These are phyloP conservation scores for Venturia canescens DNA, from an alignment of 1,140 invertebrate genomes.

Conservation along the genomic window DNA sequence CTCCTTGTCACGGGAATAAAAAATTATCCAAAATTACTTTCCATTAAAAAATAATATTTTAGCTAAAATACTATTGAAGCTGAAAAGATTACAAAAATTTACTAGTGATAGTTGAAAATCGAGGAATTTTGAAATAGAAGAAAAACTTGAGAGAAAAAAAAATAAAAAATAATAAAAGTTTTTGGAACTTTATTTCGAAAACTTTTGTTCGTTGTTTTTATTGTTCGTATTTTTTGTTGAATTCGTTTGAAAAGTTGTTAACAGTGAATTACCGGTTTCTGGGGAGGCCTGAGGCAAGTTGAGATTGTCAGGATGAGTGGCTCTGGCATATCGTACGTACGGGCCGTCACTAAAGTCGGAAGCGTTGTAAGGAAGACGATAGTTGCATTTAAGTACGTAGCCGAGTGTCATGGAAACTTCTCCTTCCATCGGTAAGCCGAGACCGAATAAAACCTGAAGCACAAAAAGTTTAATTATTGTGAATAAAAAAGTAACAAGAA, in stretches of 20 bases:
- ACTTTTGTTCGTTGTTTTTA: no score
- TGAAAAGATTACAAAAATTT: no score
- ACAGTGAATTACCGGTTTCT: background rate
- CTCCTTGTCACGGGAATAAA: constrained; percentile 46
- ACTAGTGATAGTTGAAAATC: no score
- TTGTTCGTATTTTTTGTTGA: no score
- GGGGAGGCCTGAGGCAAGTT: constrained; percentile 7
- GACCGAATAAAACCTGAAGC: constrained; percentile 64
- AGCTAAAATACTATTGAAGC: no score
- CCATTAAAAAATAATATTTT: no score
- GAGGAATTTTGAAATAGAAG: no score
- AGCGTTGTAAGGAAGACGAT: constrained; percentile 71
- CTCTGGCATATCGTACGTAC: constrained; percentile 62
- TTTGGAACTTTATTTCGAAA: no score
- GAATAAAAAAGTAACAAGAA: background rate
- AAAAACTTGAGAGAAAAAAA: no score
- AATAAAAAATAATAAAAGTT: no score
- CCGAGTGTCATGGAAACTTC: constrained; percentile 69
- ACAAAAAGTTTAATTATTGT: background rate
- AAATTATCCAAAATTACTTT: no score
- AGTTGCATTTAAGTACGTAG: constrained; percentile 74
- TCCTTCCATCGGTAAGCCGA: constrained; percentile 66
- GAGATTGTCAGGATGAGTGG: constrained; percentile 46
- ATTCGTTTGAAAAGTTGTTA: no score
- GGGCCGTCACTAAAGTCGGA: constrained; percentile 64